Base-by-base conservation (phyloP, 2,797 vertebrate genomes). In the Hirundo rustica region DNA sequence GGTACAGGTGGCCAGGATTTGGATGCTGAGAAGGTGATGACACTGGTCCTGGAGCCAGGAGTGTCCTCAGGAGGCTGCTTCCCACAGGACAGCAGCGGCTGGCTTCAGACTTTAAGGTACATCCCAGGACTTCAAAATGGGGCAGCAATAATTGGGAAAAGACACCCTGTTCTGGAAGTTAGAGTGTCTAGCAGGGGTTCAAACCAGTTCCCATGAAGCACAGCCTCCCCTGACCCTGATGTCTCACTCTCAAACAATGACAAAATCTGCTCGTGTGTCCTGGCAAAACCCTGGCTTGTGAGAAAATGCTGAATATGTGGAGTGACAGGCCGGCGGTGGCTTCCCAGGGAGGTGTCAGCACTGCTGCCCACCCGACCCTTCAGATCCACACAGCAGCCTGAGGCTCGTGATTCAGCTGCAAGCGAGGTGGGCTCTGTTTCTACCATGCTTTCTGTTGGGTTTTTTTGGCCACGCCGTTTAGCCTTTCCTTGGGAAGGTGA, bases 301-400 rank as follows among this genome's bases (percentile, higher is more conserved):
- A 87, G 55, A 93, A 95, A 87, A 75, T 30, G 36, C 81, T 76
- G 81, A 64, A 32, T 62, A 73, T 87, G 34, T 32, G 50, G 71
- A 91, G 53, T 74, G 71, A 85, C 81, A 92, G 68, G 67, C 23
- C 0, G 1, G 53, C 9, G 0, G 78, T 53, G 70, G 47, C 67
- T 90, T 93, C 70, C 57, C 47, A 72, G 70, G 73, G 62, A 91
- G 90, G 80, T 53, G 81, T 79, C 91, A 94, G 51, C 44, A 20
- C 64, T 30, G 32, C 48, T 87, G 55, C n/a, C 64, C 84, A 70
- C 82, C 60, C 2, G 3, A 32, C 64, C 40, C 78, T 76, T 64
- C 64, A 93, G 84, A 92, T 58, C 36, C 20, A 18, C 42, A 40
- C 48, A 71, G 66, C 67, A 79, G 60, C 71, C 77, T 32, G 34